Conservation (phyloP, 2,888 invertebrate genomes). For the Cerastis leucographa region DNA sequence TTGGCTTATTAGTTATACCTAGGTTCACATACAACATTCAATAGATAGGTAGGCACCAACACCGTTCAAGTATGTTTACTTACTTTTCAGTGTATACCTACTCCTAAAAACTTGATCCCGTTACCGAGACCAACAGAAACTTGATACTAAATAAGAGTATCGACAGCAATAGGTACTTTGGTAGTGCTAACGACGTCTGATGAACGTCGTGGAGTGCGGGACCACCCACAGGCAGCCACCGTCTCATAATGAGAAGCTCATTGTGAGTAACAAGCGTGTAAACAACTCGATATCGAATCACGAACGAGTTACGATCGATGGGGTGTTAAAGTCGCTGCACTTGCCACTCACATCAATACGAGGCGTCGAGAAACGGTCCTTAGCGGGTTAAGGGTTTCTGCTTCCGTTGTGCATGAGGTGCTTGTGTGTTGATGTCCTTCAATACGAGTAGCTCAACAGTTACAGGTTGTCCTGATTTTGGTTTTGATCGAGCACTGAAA, state of each 20-base stretch:
- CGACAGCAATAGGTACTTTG: constrained; percentile 27
- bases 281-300: constrained; percentile 69
- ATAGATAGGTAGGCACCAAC: background rate
- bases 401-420: constrained; percentile 8
- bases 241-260: constrained; percentile 64
- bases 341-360: constrained; percentile 47
- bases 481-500: background rate
- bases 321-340: constrained; percentile 58
- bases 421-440: background rate
- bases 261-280: constrained; percentile 72
- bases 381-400: background rate
- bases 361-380: constrained; percentile 23
- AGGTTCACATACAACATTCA: background rate
- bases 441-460: background rate
- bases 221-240: constrained; percentile 70
- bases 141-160: constrained; percentile 44
- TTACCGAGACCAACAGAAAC: constrained; percentile 18
- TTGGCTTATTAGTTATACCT: background rate
- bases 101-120: background rate
- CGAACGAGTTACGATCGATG: constrained; percentile 62
- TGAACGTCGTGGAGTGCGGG: constrained; percentile 47
- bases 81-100: background rate
- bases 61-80: background rate
- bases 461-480: background rate
- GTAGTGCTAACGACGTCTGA: constrained; percentile 59